Evolutionary conservation across 2,113 vertebrate species (phyloP), one percentile per base, ranked within the genome.

Genomic region (Pelmatolapia mariae): DNA sequence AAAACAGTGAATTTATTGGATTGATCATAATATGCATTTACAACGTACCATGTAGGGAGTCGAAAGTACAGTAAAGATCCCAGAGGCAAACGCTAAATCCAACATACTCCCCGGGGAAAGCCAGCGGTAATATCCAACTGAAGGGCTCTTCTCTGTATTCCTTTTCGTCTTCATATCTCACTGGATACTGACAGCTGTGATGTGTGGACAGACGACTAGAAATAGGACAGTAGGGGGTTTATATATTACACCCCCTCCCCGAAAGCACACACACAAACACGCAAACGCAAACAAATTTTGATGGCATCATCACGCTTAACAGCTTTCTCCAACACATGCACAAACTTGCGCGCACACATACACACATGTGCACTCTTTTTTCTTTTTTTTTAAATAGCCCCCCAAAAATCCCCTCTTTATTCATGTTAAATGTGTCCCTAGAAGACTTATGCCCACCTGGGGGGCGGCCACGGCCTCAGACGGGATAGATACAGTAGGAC

Each of bases 191-290:
- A 94, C 91, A 94, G 91, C 89, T 95, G 93, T 92, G 89, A 95
- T 90, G 93, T 92, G 86, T 92, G 86, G 92, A 92, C 90, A 93
- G 87, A 90, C 84, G 78, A 85, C 83, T 92, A 86, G 89, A 92
- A 92, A 95, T 87, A 88, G 87, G 94, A 95, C 89, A 93, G 93
- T 92, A 93, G 91, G 93, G 92, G 89, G 89, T 94, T 84, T 90
- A 90, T 95, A 90, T 92, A 88, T 91, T 47, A 47, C 84, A 66
- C 73, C 71, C 87, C 50, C 85, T 76, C 76, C 86, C 90, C 81
- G 15, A 81, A 90, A 89, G 80, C 92, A 86, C 91, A 90, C 92
- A 91, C 93, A 92, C 90, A 92, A 81, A 88, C 86, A 89, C 84
- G 83, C 89, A 86, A 83, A 87, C 91, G 81, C 88, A 85, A 83